These are phyloP conservation scores for Sebastes fasciatus DNA, from an alignment of 2,113 vertebrate genomes.

Conservation along the genomic window DNA sequence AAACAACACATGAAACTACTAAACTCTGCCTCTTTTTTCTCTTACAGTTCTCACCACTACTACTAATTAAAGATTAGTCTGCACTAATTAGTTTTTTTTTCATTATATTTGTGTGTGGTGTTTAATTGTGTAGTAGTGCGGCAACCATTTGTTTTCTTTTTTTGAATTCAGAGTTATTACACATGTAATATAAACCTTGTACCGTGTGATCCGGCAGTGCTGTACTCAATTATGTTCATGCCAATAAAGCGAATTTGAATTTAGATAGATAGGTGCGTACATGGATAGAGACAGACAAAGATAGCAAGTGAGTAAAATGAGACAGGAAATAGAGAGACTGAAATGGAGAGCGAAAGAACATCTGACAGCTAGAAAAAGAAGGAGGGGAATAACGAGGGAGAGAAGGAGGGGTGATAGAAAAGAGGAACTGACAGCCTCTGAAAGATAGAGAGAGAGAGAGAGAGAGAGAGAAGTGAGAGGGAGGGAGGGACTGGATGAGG, in stretches of 20 bases:
- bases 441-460: slow-evolving; percentile 55
- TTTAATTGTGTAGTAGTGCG: not conserved
- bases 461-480: slow-evolving; percentile 46
- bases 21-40: not conserved
- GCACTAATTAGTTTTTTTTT: not conserved
- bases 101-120: not conserved
- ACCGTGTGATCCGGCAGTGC: not conserved
- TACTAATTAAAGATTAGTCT: not conserved
- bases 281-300: slow-evolving; percentile 34
- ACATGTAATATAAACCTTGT: not conserved
- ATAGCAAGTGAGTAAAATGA: slow-evolving; percentile 46
- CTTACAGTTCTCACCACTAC: not conserved
- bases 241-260: slow-evolving; percentile 37
- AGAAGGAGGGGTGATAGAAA: slow-evolving; percentile 29
- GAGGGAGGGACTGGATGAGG: slow-evolving; percentile 62
- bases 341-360: slow-evolving; percentile 56
- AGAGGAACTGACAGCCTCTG: slow-evolving; percentile 48
- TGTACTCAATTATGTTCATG: not conserved
- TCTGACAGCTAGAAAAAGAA: slow-evolving; percentile 41
- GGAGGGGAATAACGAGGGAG: slow-evolving; percentile 49
- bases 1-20: slow-evolving; percentile 23
- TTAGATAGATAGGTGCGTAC: slow-evolving; percentile 7
- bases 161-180: not conserved
- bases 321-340: slow-evolving; percentile 54
- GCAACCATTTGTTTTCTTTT: not conserved